Conservation (phyloP, 1,140 invertebrate genomes). For the Eriosoma lanigerum region DNA sequence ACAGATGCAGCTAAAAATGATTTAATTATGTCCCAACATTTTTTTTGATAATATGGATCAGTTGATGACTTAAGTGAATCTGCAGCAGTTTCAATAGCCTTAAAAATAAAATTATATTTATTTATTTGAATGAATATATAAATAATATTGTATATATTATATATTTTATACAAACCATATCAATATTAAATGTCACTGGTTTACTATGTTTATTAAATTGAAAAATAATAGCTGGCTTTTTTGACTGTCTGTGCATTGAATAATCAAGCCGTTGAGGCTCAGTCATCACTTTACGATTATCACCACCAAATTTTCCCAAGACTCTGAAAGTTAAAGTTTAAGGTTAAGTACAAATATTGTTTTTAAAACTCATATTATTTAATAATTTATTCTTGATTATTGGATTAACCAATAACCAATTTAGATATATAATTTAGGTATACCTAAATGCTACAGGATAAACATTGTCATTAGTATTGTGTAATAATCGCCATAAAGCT, state of each 20-base stretch:
- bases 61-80: conserved; percentile 81
- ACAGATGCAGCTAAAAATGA: conserved; percentile 87
- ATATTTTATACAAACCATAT: conserved; percentile 65
- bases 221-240: conserved; percentile 79
- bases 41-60: conserved; percentile 81
- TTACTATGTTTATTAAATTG: conserved; percentile 83
- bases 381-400: too few relatives aligned
- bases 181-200: conserved; percentile 82
- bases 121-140: background rate
- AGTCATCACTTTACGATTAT: conserved; percentile 97
- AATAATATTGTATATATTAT: background rate
- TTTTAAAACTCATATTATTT: too few relatives aligned
- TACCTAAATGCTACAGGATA: conserved; percentile 79
- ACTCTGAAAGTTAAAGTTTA: conserved; percentile 64
- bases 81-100: conserved; percentile 85
- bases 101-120: conserved; percentile 34
- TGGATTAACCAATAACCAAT: too few relatives aligned
- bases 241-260: conserved; percentile 65
- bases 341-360: too few relatives aligned
- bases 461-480: conserved; percentile 80
- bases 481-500: conserved; percentile 86
- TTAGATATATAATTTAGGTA: too few relatives aligned
- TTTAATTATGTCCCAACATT: conserved; percentile 93
- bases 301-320: conserved; percentile 96
- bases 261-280: conserved; percentile 92